Conservation (phyloP, 2,113 vertebrate genomes). For the Pristiophorus japonicus region DNA sequence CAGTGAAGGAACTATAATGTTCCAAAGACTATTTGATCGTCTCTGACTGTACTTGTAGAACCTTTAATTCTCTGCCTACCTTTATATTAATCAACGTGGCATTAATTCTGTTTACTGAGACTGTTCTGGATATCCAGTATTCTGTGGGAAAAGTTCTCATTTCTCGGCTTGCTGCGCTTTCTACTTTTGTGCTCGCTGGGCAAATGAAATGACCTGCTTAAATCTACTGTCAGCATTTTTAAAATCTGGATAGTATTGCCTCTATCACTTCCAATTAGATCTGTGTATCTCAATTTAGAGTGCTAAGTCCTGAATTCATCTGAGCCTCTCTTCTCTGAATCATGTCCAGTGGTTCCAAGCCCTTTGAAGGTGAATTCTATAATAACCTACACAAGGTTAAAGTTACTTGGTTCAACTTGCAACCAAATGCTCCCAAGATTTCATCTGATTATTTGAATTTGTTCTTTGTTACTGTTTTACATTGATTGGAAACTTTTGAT, state of each 20-base stretch:
- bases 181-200: neutral
- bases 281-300: neutral
- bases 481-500: neutral
- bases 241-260: neutral
- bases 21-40: neutral
- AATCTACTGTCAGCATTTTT: neutral
- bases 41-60: neutral
- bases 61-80: neutral
- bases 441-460: neutral
- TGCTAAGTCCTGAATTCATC: neutral
- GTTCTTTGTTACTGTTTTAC: neutral
- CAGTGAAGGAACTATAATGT: neutral
- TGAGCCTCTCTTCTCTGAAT: neutral
- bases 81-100: neutral
- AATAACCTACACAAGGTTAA: neutral
- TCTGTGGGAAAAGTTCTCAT: neutral
- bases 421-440: neutral
- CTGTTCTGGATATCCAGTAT: neutral
- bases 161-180: neutral
- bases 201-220: neutral
- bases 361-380: neutral
- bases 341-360: neutral
- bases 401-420: neutral
- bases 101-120: neutral
- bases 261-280: neutral